Evolutionary conservation across 53 echinoderm and acorn worm genomes (phyloP).

Genomic region (Arbacia lixula): DNA sequence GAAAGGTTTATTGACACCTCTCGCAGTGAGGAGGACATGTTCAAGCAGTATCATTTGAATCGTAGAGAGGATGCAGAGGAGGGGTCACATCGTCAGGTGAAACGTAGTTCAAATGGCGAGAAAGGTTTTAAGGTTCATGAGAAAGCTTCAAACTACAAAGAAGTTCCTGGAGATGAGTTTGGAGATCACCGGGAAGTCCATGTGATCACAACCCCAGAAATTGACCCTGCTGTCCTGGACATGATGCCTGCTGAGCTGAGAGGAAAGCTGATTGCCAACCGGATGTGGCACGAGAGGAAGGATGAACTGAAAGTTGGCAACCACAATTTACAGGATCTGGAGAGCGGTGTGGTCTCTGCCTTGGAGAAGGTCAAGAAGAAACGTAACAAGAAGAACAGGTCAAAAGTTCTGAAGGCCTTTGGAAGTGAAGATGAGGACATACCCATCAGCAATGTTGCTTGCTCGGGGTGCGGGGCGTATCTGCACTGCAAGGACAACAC

Average conservation of each 20-base stretch:
- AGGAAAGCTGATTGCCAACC: conserved; percentile 59
- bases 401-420: conserved; percentile 41
- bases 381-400: conserved; percentile 11
- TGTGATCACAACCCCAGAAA: conserved; percentile 2
- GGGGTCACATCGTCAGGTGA: not conserved
- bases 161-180: conserved; percentile 37
- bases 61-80: not conserved
- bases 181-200: conserved; percentile 30
- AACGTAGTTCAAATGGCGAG: not conserved
- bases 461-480: conserved; percentile 91
- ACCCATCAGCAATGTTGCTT: conserved; percentile 67
- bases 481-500: conserved; percentile 76
- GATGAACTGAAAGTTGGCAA: conserved; percentile 48
- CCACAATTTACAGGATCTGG: conserved; percentile 61
- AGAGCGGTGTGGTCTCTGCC: conserved; percentile 64
- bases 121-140: conserved; percentile 69
- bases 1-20: conserved; percentile 18
- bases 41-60: not conserved
- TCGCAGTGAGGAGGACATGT: conserved; percentile 36
- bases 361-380: conserved; percentile 63
- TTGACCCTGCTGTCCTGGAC: conserved; percentile 20
- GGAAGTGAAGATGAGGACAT: conserved; percentile 71
- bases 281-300: conserved; percentile 45
- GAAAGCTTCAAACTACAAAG: conserved; percentile 41
- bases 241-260: conserved; percentile 31